phyloP scores from a whole-genome alignment of 2,113 vertebrate genomes.

The Tenebrosternarchus preto region DNA sequence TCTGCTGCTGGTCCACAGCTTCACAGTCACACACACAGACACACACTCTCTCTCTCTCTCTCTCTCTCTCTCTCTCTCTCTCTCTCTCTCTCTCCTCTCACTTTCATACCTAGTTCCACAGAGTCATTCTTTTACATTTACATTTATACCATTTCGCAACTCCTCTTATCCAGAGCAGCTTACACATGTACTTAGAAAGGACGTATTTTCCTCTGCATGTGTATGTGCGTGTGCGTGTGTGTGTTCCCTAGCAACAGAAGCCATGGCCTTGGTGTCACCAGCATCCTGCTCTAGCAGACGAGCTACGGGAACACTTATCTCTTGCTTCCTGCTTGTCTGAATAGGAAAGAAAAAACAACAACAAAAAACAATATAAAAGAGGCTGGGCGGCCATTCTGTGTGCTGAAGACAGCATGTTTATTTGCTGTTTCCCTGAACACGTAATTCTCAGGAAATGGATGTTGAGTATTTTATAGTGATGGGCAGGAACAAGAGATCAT shows the following conservation, averaged over 20 bases:
- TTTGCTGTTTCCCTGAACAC: not conserved
- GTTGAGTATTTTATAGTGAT: no score
- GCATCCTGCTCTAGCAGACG: no score
- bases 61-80: not conserved
- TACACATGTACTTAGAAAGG: no score
- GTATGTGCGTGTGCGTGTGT: no score
- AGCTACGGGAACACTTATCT: not conserved
- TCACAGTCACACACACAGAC: no score
- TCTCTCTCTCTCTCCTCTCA: not conserved
- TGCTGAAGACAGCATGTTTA: not conserved
- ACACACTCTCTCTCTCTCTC: not conserved
- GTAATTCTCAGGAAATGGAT: not conserved
- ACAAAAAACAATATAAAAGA: constrained; percentile 16
- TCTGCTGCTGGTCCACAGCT: not conserved
- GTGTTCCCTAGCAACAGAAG: no score
- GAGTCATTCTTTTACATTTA: not conserved
- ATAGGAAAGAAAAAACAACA: not conserved
- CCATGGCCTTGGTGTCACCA: no score
- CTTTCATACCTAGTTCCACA: not conserved
- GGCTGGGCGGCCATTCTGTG: not conserved
- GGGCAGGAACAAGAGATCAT: not conserved
- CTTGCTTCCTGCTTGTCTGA: constrained; percentile 1
- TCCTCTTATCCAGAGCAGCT: no score
- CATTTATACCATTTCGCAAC: no score
- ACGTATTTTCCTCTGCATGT: no score